Percentiles rank a stretch among this genome's conserved stretches.
Evolutionary conservation across 2,113 vertebrate species (phyloP).

Genomic region (Anser brachyrhynchus): DNA sequence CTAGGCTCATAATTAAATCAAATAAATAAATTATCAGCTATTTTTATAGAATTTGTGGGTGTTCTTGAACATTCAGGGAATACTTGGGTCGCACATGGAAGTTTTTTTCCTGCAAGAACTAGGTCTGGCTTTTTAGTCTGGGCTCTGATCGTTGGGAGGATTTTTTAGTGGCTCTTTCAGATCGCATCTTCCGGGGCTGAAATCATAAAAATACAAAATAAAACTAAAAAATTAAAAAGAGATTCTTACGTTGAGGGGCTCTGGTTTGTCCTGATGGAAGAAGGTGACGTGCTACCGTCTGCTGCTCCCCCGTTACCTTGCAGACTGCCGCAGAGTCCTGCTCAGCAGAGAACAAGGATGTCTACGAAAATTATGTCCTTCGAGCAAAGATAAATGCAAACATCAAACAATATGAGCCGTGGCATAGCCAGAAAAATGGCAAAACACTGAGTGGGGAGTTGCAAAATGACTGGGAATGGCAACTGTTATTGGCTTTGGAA

Average conservation of each 20-base stretch:
- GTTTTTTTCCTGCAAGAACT: neutral
- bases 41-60: constrained; percentile 36
- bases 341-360: neutral
- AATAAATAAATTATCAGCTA: constrained; percentile 26
- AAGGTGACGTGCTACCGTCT: neutral
- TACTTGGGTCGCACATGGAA: neutral
- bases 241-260: neutral
- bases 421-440: neutral
- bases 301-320: rapidly evolving
- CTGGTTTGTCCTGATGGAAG: neutral
- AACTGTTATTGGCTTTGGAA: neutral
- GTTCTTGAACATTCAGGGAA: constrained; percentile 39
- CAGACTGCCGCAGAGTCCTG: rapidly evolving
- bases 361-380: neutral
- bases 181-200: neutral
- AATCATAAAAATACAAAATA: neutral
- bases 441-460: neutral
- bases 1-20: constrained; percentile 9
- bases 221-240: neutral
- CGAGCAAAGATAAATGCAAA: neutral
- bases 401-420: rapidly evolving
- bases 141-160: neutral
- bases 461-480: neutral
- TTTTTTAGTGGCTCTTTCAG: neutral
- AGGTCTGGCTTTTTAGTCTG: neutral